Conservation (phyloP, 2,888 invertebrate species). For the Macrostomum cliftonense region DNA sequence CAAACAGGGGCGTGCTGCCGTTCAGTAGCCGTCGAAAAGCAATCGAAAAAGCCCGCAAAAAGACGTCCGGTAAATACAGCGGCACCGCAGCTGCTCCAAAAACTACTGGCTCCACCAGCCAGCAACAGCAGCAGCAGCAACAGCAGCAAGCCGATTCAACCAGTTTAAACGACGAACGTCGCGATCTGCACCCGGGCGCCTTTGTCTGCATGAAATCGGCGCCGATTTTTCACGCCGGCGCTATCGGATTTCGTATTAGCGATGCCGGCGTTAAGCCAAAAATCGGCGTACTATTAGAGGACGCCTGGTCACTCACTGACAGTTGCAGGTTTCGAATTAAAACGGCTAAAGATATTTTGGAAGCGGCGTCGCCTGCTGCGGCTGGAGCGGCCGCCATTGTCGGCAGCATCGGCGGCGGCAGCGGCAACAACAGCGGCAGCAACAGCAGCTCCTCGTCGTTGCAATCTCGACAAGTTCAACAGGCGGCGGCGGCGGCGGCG, state of each 20-base stretch:
- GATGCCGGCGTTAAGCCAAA: constrained; percentile 46
- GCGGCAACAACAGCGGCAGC: too few relatives aligned
- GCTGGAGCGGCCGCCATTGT: background rate
- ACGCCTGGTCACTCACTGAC: constrained; percentile 85
- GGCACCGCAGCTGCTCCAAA: constrained; percentile 11
- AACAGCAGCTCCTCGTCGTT: too few relatives aligned
- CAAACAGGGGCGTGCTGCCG: constrained; percentile 69
- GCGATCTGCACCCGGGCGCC: constrained; percentile 6
- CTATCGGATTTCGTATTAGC: constrained; percentile 47
- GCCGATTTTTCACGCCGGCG: constrained; percentile 89
- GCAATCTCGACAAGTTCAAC: too few relatives aligned
- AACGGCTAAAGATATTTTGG: background rate
- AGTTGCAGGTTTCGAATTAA: constrained; percentile 56
- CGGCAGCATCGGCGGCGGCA: too few relatives aligned
- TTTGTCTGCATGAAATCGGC: constrained; percentile 78
- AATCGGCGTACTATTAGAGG: constrained; percentile 70
- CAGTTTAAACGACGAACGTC: too few relatives aligned
- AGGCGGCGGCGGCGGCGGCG: background rate
- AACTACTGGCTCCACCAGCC: constrained; percentile 14
- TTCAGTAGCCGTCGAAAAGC: constrained; percentile 76
- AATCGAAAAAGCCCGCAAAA: constrained; percentile 82
- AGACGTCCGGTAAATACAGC: constrained; percentile 39
- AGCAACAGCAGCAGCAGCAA: constrained; percentile 2
- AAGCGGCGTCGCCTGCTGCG: background rate
- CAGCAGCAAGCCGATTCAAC: too few relatives aligned